Percentiles rank a stretch among this genome's conserved stretches.
Evolutionary conservation across 2,797 vertebrate species (phyloP).

Genomic region (Setipinna tenuifilis): DNA sequence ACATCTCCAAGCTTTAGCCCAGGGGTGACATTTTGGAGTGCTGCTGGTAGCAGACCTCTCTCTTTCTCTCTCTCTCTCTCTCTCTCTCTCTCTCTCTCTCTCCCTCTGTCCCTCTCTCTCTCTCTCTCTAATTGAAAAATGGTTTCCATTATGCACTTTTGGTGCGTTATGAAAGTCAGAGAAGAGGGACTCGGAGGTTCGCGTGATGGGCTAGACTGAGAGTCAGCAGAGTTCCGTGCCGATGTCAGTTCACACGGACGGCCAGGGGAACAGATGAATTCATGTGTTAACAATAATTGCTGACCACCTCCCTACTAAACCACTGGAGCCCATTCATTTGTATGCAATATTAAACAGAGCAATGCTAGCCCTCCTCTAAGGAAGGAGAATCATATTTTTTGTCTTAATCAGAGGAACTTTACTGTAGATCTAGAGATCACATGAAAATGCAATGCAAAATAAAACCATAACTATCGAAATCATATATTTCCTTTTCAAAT

Average conservation of each 20-base stretch:
- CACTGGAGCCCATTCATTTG: conserved; percentile 43
- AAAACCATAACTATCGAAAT: neutral
- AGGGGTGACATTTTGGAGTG: neutral
- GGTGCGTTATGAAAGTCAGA: neutral
- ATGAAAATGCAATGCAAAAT: neutral
- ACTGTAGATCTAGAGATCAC: neutral
- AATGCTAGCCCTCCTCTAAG: neutral
- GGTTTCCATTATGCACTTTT: neutral
- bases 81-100: neutral
- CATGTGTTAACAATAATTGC: conserved; percentile 39
- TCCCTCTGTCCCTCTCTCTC: neutral
- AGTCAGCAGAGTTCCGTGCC: neutral
- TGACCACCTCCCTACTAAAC: conserved; percentile 21
- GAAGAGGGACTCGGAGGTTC: neutral
- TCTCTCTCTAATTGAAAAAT: neutral
- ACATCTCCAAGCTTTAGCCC: neutral
- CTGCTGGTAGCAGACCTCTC: neutral
- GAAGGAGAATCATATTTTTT: neutral
- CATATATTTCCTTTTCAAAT: neutral
- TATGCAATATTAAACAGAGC: conserved; percentile 59
- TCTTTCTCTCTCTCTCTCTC: neutral
- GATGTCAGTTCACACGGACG: conserved; percentile 29
- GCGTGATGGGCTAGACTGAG: conserved; percentile 5
- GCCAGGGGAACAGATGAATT: conserved; percentile 18
- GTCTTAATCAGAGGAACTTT: neutral